Conservation (phyloP, 2,888 invertebrate species). For the Flexamia atlantica region DNA sequence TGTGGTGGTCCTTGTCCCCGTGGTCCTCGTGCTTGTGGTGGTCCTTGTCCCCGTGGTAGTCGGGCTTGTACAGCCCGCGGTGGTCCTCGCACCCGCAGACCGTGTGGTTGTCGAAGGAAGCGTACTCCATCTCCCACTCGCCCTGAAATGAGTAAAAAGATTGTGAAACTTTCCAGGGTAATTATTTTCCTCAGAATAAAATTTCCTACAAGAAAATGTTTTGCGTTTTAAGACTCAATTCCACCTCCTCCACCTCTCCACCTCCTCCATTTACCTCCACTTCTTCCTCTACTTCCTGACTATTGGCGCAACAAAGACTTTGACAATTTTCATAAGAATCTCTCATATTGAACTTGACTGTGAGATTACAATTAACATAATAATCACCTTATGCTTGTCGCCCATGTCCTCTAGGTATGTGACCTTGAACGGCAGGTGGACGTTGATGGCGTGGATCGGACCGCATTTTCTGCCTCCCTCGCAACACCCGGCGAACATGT, state of each 20-base stretch:
- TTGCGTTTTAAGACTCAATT: too few relatives aligned
- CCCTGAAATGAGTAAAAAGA: not conserved
- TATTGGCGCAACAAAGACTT: too few relatives aligned
- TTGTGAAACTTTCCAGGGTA: too few relatives aligned
- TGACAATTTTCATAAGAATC: too few relatives aligned
- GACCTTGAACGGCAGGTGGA: slow-evolving; percentile 39
- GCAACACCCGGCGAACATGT: slow-evolving; percentile 39
- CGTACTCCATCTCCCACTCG: slow-evolving; percentile 31
- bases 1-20: not conserved
- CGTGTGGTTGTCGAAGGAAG: slow-evolving; percentile 27
- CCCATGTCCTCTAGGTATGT: slow-evolving; percentile 31
- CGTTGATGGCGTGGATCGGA: not conserved
- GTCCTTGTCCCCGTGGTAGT: not conserved
- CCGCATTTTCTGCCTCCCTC: slow-evolving; percentile 19
- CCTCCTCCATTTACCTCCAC: too few relatives aligned
- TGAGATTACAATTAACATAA: too few relatives aligned
- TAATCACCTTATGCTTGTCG: slow-evolving; percentile 23
- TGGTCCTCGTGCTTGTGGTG: slow-evolving; percentile 16
- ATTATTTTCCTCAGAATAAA: too few relatives aligned
- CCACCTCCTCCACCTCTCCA: too few relatives aligned
- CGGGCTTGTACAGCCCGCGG: not conserved
- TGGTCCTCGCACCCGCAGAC: slow-evolving; percentile 19
- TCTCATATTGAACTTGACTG: too few relatives aligned
- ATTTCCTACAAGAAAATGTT: too few relatives aligned
- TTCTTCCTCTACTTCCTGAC: too few relatives aligned